A percentile compares a stretch with the other conserved stretches of the same genome.
These are phyloP conservation scores for Lagenorhynchus albirostris DNA, from an alignment of 2,113 vertebrate genomes.

Conservation along the genomic window DNA sequence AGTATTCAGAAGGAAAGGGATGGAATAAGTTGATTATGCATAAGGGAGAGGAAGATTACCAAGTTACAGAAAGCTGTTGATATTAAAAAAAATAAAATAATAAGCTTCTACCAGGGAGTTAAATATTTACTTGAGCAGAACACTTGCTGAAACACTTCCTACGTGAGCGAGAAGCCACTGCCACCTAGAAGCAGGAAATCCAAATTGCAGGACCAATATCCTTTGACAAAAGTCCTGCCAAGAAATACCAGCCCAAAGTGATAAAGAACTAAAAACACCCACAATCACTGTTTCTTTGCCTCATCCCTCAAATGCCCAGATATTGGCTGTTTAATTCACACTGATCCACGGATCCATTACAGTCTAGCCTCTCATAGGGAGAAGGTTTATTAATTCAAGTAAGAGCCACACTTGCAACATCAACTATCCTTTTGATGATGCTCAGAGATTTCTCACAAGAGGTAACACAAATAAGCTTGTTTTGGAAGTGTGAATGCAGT, in stretches of 20 bases:
- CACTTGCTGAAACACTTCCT: neutral
- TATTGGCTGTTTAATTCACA: neutral
- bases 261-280: neutral
- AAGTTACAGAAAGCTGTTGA: neutral
- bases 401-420: neutral
- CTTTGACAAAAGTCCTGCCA: neutral
- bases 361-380: neutral
- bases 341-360: neutral
- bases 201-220: conserved; percentile 12
- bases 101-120: neutral
- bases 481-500: neutral
- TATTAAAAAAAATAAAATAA: neutral
- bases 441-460: neutral
- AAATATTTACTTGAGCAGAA: neutral
- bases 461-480: neutral
- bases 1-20: neutral
- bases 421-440: neutral
- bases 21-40: neutral
- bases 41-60: neutral
- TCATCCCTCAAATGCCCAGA: neutral
- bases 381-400: neutral
- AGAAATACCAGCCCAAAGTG: neutral
- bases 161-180: neutral
- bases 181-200: neutral
- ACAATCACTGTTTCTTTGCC: neutral